phyloP scores from a whole-genome alignment of 2,113 vertebrate species.

The Clinocottus analis region DNA sequence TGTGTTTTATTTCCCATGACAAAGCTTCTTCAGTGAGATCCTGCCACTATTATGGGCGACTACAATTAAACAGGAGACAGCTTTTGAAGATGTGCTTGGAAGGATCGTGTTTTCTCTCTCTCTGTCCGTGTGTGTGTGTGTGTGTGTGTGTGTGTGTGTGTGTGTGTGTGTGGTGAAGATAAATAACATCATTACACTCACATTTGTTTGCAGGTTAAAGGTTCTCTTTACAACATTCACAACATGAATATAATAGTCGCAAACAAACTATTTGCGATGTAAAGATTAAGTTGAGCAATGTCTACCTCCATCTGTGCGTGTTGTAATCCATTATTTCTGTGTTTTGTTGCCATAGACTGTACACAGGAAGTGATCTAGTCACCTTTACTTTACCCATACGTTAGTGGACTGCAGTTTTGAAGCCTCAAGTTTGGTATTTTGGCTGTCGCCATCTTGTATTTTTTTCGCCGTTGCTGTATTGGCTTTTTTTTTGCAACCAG shows the following conservation, averaged over 20 bases:
- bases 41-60: slow-evolving; percentile 59
- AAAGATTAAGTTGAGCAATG: background rate
- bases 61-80: slow-evolving; percentile 59
- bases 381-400: background rate
- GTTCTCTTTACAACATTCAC: background rate
- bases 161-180: background rate
- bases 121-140: background rate
- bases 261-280: background rate
- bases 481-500: background rate
- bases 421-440: background rate
- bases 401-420: background rate
- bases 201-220: background rate
- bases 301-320: background rate
- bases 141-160: background rate
- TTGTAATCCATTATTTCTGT: background rate
- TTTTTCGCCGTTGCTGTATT: background rate
- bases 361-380: background rate
- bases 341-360: background rate
- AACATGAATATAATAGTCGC: background rate
- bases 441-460: background rate
- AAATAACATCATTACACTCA: background rate
- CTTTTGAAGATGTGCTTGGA: slow-evolving; percentile 44
- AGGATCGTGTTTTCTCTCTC: slow-evolving; percentile 26
- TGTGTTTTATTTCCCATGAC: slow-evolving; percentile 73
- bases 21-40: slow-evolving; percentile 59